Base-by-base conservation (phyloP, 1,140 invertebrate genomes). In the Lordiphosa collinella region DNA sequence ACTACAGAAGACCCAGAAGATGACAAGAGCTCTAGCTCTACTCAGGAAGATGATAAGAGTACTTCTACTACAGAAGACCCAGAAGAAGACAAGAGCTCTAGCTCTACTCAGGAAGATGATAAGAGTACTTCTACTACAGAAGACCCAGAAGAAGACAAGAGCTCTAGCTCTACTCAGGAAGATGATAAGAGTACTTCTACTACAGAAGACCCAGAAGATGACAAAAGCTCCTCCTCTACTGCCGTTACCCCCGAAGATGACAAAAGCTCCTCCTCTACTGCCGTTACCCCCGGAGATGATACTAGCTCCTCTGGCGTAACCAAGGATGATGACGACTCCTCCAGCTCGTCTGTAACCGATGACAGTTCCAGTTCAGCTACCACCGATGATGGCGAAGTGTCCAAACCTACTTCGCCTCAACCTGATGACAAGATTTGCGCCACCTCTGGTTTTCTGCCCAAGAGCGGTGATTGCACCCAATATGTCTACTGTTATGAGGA, bases 401-500 rank as follows among this genome's bases (percentile, higher is more conserved):
- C 51, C 0, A 16, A 16, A 16, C 8, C 12, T 3, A n/a, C 13
- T 16, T 31, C 8, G 46, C 52, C 25, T 29, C 7, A 16, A 61
- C 52, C 29, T 4, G 34, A 32, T 1, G 22, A 37, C 4, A 5
- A 35, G 2, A 2, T n/a, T 4, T 87, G 86, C 37, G 47, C 59
- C n/a, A 56, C 55, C 10, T 44, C 35, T 5, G 86, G 86, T 0
- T 46, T 71, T 10, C 43, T 54, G 3, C 71, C 62, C 1, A 32
- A 16, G 12, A 41, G 8, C 1, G 29, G 49, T 1, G 46, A 61
- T n/a, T 87, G 86, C 41, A 3, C 10, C 3, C 1, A 69, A 31
- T 87, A 65, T 31, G n/a, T 78, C 2, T 2, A 55, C 8, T 87
- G 79, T 37, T 64, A 49, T n/a, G 38, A 46, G 0, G 9, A 22